Evolutionary conservation across 2,113 vertebrate species (phyloP), one percentile per base, ranked within the genome.

Genomic region (Peucedramus taeniatus): DNA sequence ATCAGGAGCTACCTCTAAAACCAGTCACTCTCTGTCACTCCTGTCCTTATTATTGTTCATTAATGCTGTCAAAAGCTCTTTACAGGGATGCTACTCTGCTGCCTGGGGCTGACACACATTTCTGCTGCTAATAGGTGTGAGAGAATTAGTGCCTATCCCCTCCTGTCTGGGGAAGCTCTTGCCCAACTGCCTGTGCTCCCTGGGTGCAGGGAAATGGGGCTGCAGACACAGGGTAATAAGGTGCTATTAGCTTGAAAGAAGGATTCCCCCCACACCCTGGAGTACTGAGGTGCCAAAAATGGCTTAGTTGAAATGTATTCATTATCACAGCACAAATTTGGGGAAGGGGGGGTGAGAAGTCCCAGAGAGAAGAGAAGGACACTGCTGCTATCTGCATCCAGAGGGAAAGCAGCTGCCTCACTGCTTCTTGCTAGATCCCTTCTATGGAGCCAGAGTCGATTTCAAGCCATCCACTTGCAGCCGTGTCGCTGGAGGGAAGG

Each of bases 231-330:
- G 37, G 14, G 30, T 6, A 76, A 82, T 3, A 7, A 87, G 26
- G 28, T 1, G 0, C 69, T 85, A 22, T 47, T n/a, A 51, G 54
- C 81, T 17, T 42, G 54, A 90, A 90, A 72, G 74, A 59, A 92
- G 19, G 42, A 64, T 47, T 9, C 3, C 27, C 31, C 13, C 7
- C 20, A 13, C 0, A 1, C 1, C 10, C 2, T 0, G 0, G 6
- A 19, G 35, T 18, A 9, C 11, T 3, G 54, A 80, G 51, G 40
- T 60, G 64, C 59, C 85, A 74, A 56, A 90, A 66, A 13, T 4
- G 11, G 15, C 30, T 90, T 30, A 47, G 56, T 3, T 77, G 27
- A 83, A 70, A 39, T 1, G 3, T 13, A 15, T 77, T 83, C 9
- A 5, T 63, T 80, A 45, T 39, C 0, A 0, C 17, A 59, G 65